phyloP scores from a whole-genome alignment of 2,113 vertebrate genomes.

The Nesoenas mayeri region DNA sequence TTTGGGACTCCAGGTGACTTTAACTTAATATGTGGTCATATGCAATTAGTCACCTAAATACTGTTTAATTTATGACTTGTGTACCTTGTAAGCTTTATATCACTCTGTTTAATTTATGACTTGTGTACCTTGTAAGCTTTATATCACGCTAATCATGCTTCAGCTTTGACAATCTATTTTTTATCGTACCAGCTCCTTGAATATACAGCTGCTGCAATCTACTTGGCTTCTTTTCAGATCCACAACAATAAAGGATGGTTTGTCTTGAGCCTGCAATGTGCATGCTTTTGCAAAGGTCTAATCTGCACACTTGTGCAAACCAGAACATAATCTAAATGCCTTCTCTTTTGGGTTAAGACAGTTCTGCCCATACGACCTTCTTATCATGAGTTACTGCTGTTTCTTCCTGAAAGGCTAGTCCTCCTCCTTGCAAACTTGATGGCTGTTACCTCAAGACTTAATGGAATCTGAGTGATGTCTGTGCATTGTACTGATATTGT shows the following conservation, averaged over 20 bases:
- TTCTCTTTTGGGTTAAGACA: not conserved
- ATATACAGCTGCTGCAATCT: not conserved
- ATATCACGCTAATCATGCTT: not conserved
- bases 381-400: not conserved
- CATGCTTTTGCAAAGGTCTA: not conserved
- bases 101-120: not conserved
- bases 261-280: not conserved
- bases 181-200: not conserved
- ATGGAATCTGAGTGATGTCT: not conserved
- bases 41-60: not conserved
- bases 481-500: not conserved
- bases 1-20: not conserved
- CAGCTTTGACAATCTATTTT: not conserved
- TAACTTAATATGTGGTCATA: not conserved
- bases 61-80: not conserved
- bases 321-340: not conserved
- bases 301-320: not conserved
- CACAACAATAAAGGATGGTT: not conserved
- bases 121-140: not conserved
- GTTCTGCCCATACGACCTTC: not conserved
- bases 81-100: not conserved
- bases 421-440: not conserved
- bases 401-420: not conserved
- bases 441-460: not conserved
- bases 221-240: not conserved